Evolutionary conservation across 2,888 invertebrate species (phyloP).

Genomic region (Odontothrips loti): DNA sequence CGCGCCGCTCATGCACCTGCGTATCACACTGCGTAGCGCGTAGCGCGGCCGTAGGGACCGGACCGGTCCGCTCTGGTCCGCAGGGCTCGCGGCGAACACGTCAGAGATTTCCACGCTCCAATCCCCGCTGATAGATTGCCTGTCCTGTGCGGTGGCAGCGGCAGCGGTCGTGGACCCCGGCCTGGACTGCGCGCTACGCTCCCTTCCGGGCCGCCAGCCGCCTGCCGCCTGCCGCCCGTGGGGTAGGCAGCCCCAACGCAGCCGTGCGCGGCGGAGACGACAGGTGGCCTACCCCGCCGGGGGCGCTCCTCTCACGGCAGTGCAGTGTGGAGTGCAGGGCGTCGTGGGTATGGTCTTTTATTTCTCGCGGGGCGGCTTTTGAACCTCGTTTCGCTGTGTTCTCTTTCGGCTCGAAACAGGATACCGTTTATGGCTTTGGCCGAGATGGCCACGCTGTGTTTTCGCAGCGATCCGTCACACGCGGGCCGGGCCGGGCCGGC

Average conservation of each 20-base stretch:
- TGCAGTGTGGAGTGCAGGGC: no score
- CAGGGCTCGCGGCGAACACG: background rate
- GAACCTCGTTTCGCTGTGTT: no score
- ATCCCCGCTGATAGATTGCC: constrained; percentile 6
- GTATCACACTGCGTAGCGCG: background rate
- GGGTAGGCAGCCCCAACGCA: no score
- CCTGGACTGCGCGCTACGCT: background rate
- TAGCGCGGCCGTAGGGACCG: background rate
- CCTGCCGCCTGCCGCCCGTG: no score
- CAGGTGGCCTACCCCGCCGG: no score
- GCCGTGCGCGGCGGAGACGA: no score
- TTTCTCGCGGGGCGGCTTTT: no score
- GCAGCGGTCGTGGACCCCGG: background rate
- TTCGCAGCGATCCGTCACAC: constrained; percentile 22
- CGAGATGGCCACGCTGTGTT: background rate
- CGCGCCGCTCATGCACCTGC: background rate
- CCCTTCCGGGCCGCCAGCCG: background rate
- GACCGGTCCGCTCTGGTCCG: background rate
- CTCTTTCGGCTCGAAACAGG: background rate
- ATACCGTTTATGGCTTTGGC: background rate
- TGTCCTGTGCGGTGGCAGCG: background rate
- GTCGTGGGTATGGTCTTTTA: no score
- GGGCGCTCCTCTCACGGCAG: no score
- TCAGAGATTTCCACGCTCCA: constrained; percentile 1
- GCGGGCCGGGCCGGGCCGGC: background rate